Evolutionary conservation across 2,797 vertebrate species (phyloP).

Genomic region (Borostomias antarcticus): DNA sequence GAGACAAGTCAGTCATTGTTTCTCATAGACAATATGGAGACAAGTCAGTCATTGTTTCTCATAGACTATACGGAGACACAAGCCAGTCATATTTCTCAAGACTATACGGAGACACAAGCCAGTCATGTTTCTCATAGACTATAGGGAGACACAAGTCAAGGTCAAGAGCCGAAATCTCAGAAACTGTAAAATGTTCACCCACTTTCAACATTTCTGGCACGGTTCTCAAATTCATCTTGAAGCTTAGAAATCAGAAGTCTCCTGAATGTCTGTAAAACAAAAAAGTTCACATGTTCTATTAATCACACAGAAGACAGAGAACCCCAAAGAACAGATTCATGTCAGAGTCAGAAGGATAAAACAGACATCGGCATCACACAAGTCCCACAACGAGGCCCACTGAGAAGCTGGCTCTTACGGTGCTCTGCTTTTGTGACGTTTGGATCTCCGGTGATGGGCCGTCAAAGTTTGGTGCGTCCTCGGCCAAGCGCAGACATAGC

Average conservation of each 20-base stretch:
- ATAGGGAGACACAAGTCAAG: neutral
- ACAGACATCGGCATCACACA: too few relatives aligned
- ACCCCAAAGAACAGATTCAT: too few relatives aligned
- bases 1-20: neutral
- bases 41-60: neutral
- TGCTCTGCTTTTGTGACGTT: constrained; percentile 98
- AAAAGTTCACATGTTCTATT: neutral
- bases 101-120: neutral
- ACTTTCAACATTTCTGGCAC: constrained; percentile 99
- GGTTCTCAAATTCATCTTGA: constrained; percentile 99
- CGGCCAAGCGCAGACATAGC: constrained; percentile 99
- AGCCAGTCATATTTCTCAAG: too few relatives aligned
- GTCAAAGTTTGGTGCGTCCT: constrained; percentile 99
- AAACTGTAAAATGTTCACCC: constrained; percentile 46
- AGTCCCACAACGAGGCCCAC: neutral
- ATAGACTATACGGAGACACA: too few relatives aligned
- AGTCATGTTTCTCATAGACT: neutral
- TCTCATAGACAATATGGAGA: neutral
- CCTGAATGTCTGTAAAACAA: constrained; percentile 89
- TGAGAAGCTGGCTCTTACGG: constrained; percentile 79
- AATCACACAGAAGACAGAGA: too few relatives aligned
- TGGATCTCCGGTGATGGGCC: constrained; percentile 96
- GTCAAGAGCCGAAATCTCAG: neutral
- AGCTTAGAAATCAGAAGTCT: constrained; percentile 99
- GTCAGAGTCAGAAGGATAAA: too few relatives aligned